phyloP scores from a whole-genome alignment of 2,888 invertebrate genomes.

The Muscina levida region DNA sequence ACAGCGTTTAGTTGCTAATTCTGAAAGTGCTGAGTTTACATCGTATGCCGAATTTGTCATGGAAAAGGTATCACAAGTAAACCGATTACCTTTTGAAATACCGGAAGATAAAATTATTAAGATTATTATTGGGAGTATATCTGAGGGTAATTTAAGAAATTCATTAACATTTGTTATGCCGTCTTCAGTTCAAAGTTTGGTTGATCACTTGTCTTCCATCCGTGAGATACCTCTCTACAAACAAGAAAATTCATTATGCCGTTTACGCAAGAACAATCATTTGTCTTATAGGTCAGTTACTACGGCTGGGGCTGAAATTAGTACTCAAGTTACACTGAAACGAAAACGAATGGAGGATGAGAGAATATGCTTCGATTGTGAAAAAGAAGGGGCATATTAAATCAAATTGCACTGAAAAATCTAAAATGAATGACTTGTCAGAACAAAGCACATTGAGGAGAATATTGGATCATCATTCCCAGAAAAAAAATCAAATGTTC shows the following conservation, averaged over 20 bases:
- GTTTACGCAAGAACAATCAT: background rate
- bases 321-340: constrained; percentile 20
- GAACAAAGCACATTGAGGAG: constrained; percentile 26
- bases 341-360: constrained; percentile 47
- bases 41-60: constrained; percentile 35
- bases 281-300: background rate
- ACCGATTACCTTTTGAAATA: constrained; percentile 50
- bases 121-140: constrained; percentile 44
- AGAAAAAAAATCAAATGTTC: constrained; percentile 38
- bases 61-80: constrained; percentile 42
- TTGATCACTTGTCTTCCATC: constrained; percentile 44
- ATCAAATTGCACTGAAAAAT: constrained; percentile 39
- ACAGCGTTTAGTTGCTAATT: constrained; percentile 57
- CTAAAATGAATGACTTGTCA: constrained; percentile 3
- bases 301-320: background rate
- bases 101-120: constrained; percentile 49
- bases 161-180: constrained; percentile 47
- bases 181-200: constrained; percentile 37
- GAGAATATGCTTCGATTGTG: constrained; percentile 36
- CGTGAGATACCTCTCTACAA: constrained; percentile 33
- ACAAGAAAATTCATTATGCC: constrained; percentile 14
- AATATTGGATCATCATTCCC: constrained; percentile 11
- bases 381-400: constrained; percentile 45
- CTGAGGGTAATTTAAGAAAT: constrained; percentile 46
- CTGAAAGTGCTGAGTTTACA: constrained; percentile 32